Evolutionary conservation across 2,888 invertebrate genomes (phyloP).

Genomic region (Yponomeuta plumbellus): DNA sequence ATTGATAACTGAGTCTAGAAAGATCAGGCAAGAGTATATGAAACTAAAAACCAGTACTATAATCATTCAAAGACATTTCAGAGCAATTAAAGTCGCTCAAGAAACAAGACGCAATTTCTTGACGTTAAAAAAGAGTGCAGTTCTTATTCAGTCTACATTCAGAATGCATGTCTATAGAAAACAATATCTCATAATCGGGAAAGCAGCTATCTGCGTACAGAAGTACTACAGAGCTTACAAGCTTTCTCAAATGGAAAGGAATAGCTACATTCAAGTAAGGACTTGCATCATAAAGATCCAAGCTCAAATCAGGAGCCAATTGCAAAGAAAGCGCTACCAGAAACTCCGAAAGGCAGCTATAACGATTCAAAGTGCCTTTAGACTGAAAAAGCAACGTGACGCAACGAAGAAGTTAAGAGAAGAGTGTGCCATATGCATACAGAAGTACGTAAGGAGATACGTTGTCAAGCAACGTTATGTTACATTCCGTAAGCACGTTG

Average conservation of each 20-base stretch:
- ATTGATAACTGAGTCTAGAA: constrained; percentile 27
- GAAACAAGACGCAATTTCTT: constrained; percentile 35
- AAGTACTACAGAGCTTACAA: constrained; percentile 4
- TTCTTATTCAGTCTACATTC: constrained; percentile 50
- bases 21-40: constrained; percentile 39
- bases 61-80: constrained; percentile 51
- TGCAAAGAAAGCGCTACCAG: constrained; percentile 44
- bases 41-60: constrained; percentile 37
- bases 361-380: constrained; percentile 57
- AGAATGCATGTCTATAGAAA: constrained; percentile 47
- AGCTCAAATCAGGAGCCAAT: constrained; percentile 40
- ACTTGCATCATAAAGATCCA: constrained; percentile 34
- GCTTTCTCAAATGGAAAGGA: constrained; percentile 27
- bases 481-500: constrained; percentile 39
- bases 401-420: constrained; percentile 33
- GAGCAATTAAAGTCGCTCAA: constrained; percentile 37
- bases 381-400: constrained; percentile 37
- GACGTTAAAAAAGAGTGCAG: constrained; percentile 37
- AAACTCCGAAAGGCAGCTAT: constrained; percentile 37
- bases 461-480: constrained; percentile 42
- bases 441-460: constrained; percentile 51
- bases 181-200: constrained; percentile 33
- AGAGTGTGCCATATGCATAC: constrained; percentile 47
- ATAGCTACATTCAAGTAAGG: constrained; percentile 29
- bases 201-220: constrained; percentile 31